Percentiles rank a stretch among this genome's conserved stretches.
Evolutionary conservation across 2,113 vertebrate genomes (phyloP).

Genomic region (Eptesicus fuscus): DNA sequence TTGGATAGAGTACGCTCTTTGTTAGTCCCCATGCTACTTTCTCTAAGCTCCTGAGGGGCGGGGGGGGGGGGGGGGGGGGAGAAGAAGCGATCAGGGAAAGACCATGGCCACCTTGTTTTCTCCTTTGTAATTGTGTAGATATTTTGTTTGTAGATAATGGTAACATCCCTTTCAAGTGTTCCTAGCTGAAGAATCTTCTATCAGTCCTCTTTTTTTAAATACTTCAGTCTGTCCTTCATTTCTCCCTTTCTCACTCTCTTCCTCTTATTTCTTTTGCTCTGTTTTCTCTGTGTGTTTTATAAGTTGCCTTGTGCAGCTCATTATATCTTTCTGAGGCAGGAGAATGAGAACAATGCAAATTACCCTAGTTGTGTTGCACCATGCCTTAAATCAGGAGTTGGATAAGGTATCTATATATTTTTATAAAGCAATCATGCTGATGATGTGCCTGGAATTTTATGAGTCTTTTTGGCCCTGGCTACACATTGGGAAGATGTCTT

Average conservation of each 20-base stretch:
- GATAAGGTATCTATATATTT: conserved; percentile 12
- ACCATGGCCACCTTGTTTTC: not conserved
- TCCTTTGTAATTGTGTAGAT: not conserved
- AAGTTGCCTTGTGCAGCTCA: not conserved
- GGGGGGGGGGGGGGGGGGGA: not conserved
- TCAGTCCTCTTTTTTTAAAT: not conserved
- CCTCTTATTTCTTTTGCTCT: not conserved
- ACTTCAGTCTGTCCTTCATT: not conserved
- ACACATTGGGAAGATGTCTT: not conserved
- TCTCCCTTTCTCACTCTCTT: not conserved
- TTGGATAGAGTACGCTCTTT: not conserved
- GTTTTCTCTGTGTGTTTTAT: not conserved
- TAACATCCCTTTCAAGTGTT: not conserved
- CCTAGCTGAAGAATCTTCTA: not conserved
- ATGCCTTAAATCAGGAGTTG: not conserved
- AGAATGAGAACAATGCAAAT: conserved; percentile 13
- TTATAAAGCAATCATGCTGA: conserved; percentile 7
- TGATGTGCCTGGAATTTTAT: conserved; percentile 46
- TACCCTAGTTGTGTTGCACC: not conserved
- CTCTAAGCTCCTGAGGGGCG: not conserved
- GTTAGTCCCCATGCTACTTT: not conserved
- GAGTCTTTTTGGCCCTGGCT: not conserved
- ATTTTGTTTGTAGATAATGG: not conserved
- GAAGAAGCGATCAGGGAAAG: not conserved
- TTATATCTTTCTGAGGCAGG: not conserved